Base-by-base conservation (phyloP, 2,888 invertebrate genomes). In the Osedax frankpressi region DNA sequence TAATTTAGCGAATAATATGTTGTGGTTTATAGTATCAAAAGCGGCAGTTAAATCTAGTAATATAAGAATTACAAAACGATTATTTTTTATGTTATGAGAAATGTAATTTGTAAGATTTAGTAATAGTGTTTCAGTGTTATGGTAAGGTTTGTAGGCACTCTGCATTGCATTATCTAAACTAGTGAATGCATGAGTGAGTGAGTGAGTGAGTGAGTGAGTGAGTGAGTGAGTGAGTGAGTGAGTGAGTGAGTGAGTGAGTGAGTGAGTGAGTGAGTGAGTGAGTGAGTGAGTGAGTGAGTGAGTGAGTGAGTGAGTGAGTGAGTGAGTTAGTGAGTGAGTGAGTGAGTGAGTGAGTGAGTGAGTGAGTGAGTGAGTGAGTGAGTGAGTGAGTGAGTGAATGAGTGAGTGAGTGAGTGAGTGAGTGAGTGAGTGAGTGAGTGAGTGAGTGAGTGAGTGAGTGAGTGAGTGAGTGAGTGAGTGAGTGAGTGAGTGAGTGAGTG, bases 331-430 rank as follows among this genome's bases (percentile, higher is more conserved):
- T 11, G 63, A 62, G 63, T 11, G 63, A 62, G 63, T 3, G 63
- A 62, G 63, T 3, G 63, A 62, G 63, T 62, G 63, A 62, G 63
- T 62, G 63, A 62, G 63, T 62, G 63, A 62, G 63, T 62, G 63
- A 62, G 63, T 62, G 63, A 62, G 2, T 62, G 63, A 62, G 2
- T 62, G 63, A 62, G 63, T 62, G 63, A 62, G 63, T n/a, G n/a
- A n/a, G n/a, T n/a, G n/a, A n/a, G n/a, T n/a, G n/a, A n/a, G n/a
- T n/a, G n/a, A n/a, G n/a, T n/a, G n/a, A n/a, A n/a, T n/a, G n/a
- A n/a, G n/a, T n/a, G n/a, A n/a, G n/a, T n/a, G n/a, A n/a, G n/a
- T 62, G 63, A 62, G 63, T 2, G 63, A 3, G 63, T 62, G 63
- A 6, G 62, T 62, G 63, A 62, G 63, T 62, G 63, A 62, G 62